Evolutionary conservation across 1,140 invertebrate genomes (phyloP), one percentile per base, ranked within the genome.

Genomic region (Triops longicaudatus): DNA sequence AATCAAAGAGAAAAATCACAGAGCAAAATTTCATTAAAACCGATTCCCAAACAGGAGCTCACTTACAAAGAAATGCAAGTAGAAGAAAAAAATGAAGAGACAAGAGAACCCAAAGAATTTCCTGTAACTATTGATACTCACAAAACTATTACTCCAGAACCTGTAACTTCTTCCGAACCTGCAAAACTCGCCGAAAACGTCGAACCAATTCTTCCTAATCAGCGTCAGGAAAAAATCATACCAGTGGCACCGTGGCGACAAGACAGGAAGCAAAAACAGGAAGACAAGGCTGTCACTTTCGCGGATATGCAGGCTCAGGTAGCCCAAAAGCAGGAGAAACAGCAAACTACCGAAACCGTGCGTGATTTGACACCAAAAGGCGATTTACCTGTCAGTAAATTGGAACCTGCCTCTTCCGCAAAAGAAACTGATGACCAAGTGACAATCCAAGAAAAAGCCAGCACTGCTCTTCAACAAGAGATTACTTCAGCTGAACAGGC

Each of bases 81-180:
- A 41, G 82, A 84, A 79, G 82, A 84, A 22, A 82, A 84, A 75
- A 81, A 82, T n/a, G 86, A 84, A 71, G 82, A 84, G 17, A 22
- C 22, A n/a, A 50, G 44, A 7, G 63, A 75, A 31, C 77, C 73
- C 14, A 26, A 28, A 76, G 50, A 76, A 26, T 14, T 26, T 5
- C 71, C 41, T 71, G 75, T 78, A 28, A 78, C 31, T 37, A 37
- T 7, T 7, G 31, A 37, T 7, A 37, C 31, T 37, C 31, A 7
- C 31, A 37, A 37, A 37, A 37, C 31, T 37, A 37, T 37, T 37
- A 37, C 31, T 7, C 31, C 31, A 2, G 2, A 78, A 74, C 43
- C 79, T 14, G 73, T 71, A 41, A 44, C 77, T 44, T 76, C 76
- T 1, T 79, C 77, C 76, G 63, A 76, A 50, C 22, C 75, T n/a